Evolutionary conservation across 2,888 invertebrate species (phyloP), one percentile per base, ranked within the genome.

Genomic region (Bimastos eiseni): DNA sequence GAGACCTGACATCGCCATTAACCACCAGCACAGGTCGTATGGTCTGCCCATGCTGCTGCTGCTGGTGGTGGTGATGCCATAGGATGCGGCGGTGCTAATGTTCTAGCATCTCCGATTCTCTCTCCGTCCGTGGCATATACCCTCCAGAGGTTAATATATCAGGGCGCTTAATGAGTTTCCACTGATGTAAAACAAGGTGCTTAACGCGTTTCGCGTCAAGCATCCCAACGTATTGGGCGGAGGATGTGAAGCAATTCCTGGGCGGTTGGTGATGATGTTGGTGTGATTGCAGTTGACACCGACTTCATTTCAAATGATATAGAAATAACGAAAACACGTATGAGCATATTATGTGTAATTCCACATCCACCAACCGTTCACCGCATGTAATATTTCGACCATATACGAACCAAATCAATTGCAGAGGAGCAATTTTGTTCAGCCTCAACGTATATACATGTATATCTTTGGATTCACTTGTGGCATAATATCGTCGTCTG

Each of bases 1-100:
- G 70, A 70, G 70, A 70, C 70, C 70, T 70, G 70, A n/a, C 70
- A 70, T 70, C n/a, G 70, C 70, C 70, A 70, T 70, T 70, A 70
- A 70, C 30, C n/a, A 70, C 70, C 70, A 70, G n/a, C 70, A 70
- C 70, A n/a, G 70, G 70, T 70, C 70, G 13, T 70, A 11, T 70
- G 17, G n/a, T n/a, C 70, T 70, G 70, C 30, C n/a, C 30, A 30
- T 70, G 55, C 3, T 11, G 55, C 55, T 55, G 55, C 55, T 24
- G 70, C 70, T 11, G 70, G 1, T 70, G n/a, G 49, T 49, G 49
- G 49, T 24, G 49, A 24, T 70, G n/a, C n/a, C 11, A 49, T 49
- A 49, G 70, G 70, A 70, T 70, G 30, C 70, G 70, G 70, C 70
- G 30, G 70, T n/a, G 55, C 70, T n/a, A 70, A 70, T n/a, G 70